phyloP scores from a whole-genome alignment of 2,113 vertebrate genomes.

The Solea senegalensis region DNA sequence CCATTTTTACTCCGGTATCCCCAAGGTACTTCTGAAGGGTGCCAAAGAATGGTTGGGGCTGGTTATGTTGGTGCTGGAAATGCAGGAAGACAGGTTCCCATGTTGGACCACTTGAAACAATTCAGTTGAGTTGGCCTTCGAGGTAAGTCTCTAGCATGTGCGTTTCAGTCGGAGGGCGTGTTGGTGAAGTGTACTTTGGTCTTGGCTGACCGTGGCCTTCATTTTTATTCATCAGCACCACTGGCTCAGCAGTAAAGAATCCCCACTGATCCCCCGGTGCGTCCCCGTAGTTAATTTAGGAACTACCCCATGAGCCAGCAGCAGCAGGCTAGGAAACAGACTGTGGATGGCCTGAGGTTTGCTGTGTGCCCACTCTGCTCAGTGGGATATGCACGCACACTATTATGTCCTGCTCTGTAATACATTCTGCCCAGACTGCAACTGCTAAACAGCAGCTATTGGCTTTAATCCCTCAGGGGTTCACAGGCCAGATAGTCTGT shows the following conservation, averaged over 20 bases:
- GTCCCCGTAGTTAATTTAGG: conserved; percentile 46
- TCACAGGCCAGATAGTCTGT: not conserved
- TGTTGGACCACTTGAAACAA: too few species aligned
- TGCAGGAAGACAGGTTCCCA: too few species aligned
- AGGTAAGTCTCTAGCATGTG: not conserved
- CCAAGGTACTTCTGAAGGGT: too few species aligned
- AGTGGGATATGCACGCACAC: not conserved
- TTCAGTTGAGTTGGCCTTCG: too few species aligned
- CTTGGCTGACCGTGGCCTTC: conserved; percentile 32
- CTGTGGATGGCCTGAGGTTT: conserved; percentile 17
- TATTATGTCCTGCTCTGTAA: conserved; percentile 16
- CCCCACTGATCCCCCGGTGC: conserved; percentile 26
- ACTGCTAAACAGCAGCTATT: conserved; percentile 18
- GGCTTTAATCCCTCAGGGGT: conserved; percentile 12
- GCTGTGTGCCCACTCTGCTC: conserved; percentile 19
- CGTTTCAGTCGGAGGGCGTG: not conserved
- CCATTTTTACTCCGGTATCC: too few species aligned
- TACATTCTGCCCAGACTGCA: conserved; percentile 11
- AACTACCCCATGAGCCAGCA: conserved; percentile 6
- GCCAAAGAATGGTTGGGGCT: too few species aligned
- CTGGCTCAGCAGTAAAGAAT: conserved; percentile 35
- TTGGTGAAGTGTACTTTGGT: not conserved
- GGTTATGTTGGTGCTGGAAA: too few species aligned
- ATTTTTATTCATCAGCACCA: conserved; percentile 33
- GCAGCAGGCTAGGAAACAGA: conserved; percentile 35